These are phyloP conservation scores for Drosophila emarginata DNA, from an alignment of 2,888 invertebrate species.

Conservation along the genomic window DNA sequence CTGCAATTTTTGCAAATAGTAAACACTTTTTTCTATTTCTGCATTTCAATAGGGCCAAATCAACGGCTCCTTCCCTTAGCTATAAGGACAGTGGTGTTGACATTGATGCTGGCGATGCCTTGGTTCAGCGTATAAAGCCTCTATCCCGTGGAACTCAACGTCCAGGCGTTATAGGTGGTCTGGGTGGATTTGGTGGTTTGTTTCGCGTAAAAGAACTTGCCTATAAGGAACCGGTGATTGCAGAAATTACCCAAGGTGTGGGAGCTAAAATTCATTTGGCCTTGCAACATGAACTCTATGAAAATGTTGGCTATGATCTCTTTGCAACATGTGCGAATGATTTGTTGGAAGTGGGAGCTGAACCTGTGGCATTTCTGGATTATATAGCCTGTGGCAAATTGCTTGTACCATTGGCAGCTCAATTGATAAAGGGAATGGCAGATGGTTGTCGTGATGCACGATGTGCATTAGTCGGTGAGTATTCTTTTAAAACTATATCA, in stretches of 20 bases:
- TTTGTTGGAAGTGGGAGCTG: conserved; percentile 96
- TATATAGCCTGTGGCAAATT: conserved; percentile 96
- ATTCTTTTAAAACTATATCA: neutral
- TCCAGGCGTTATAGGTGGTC: conserved; percentile 89
- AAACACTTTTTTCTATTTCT: neutral
- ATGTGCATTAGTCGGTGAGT: conserved; percentile 93
- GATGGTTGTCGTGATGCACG: conserved; percentile 93
- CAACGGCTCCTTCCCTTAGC: conserved; percentile 84
- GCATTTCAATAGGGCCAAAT: conserved; percentile 20
- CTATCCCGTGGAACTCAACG: conserved; percentile 90
- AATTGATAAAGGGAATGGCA: conserved; percentile 93
- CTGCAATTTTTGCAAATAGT: neutral
- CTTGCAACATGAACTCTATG: conserved; percentile 89
- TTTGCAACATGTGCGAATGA: conserved; percentile 99
- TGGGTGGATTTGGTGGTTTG: conserved; percentile 97
- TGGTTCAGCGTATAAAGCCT: conserved; percentile 93
- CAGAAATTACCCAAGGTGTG: conserved; percentile 97
- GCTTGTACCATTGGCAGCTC: conserved; percentile 88
- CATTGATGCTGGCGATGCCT: conserved; percentile 94
- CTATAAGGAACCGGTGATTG: conserved; percentile 91
- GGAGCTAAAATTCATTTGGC: conserved; percentile 98
- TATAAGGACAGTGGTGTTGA: conserved; percentile 97
- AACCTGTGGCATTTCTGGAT: conserved; percentile 97
- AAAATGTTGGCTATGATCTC: conserved; percentile 95
- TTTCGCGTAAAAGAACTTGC: conserved; percentile 90